Conservation (phyloP, 2,888 invertebrate genomes). For the Notodonta ziczac region DNA sequence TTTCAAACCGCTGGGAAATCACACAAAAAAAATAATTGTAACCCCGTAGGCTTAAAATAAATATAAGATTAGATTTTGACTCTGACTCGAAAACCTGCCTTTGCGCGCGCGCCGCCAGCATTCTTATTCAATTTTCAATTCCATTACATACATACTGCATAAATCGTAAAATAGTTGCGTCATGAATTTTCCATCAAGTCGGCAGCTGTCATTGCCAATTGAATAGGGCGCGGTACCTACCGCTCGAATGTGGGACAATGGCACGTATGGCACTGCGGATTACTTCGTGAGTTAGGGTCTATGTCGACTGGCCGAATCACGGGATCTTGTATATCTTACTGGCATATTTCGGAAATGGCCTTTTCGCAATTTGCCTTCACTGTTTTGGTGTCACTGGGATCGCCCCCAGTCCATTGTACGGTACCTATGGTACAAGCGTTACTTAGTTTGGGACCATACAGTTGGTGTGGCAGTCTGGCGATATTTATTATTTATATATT, state of each 20-base stretch:
- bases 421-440: too few species aligned
- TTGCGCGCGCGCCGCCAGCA: not conserved
- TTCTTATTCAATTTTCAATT: constrained; percentile 3
- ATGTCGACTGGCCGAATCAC: not conserved
- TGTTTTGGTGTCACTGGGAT: too few species aligned
- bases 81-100: not conserved
- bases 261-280: not conserved
- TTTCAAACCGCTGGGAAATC: too few species aligned
- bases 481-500: too few species aligned
- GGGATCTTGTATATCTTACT: not conserved
- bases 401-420: too few species aligned
- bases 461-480: too few species aligned
- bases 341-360: not conserved
- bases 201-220: not conserved
- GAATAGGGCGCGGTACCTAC: constrained; percentile 5
- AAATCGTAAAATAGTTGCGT: not conserved
- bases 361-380: too few species aligned
- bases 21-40: too few species aligned
- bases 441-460: too few species aligned
- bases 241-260: constrained; percentile 1
- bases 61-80: too few species aligned
- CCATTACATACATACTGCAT: constrained; percentile 4
- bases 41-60: too few species aligned
- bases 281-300: not conserved
- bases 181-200: constrained; percentile 6